Conservation (phyloP, 1,140 invertebrate genomes). For the Drosophila aff. region DNA sequence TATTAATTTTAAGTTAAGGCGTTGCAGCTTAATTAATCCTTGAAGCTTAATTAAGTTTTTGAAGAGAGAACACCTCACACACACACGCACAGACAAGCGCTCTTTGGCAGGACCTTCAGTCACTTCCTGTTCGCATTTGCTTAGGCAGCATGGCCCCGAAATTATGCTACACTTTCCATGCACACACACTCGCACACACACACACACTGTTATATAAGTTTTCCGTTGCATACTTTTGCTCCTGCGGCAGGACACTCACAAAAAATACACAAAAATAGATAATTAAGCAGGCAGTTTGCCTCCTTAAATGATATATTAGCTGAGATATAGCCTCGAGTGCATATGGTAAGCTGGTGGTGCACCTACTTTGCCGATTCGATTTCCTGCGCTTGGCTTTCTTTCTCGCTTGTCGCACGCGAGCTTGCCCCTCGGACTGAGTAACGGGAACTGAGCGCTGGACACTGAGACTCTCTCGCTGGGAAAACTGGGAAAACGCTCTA, state of each 20-base stretch:
- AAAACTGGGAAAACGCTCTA: slow-evolving; percentile 23
- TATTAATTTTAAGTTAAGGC: not conserved
- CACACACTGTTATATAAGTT: slow-evolving; percentile 67
- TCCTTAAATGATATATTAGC: not conserved
- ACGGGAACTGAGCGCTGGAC: slow-evolving; percentile 39
- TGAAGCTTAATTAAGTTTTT: slow-evolving; percentile 73
- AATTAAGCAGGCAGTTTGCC: not conserved
- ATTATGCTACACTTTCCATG: slow-evolving; percentile 65
- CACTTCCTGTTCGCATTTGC: slow-evolving; percentile 58
- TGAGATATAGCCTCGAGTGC: too few relatives aligned
- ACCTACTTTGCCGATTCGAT: slow-evolving; percentile 56
- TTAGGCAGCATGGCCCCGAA: slow-evolving; percentile 67
- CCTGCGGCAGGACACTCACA: slow-evolving; percentile 9
- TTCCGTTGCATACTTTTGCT: slow-evolving; percentile 57
- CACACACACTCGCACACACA: slow-evolving; percentile 59
- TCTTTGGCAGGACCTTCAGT: slow-evolving; percentile 35
- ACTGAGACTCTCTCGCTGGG: not conserved
- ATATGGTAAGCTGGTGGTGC: slow-evolving; percentile 5
- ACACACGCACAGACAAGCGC: not conserved
- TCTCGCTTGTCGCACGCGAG: slow-evolving; percentile 62
- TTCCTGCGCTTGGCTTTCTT: slow-evolving; percentile 38
- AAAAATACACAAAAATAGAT: slow-evolving; percentile 14
- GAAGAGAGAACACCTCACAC: slow-evolving; percentile 2
- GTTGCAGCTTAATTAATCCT: slow-evolving; percentile 35
- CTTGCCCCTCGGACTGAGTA: slow-evolving; percentile 74